Evolutionary conservation across 1,140 invertebrate genomes (phyloP).

Genomic region (Microplitis mediator): DNA sequence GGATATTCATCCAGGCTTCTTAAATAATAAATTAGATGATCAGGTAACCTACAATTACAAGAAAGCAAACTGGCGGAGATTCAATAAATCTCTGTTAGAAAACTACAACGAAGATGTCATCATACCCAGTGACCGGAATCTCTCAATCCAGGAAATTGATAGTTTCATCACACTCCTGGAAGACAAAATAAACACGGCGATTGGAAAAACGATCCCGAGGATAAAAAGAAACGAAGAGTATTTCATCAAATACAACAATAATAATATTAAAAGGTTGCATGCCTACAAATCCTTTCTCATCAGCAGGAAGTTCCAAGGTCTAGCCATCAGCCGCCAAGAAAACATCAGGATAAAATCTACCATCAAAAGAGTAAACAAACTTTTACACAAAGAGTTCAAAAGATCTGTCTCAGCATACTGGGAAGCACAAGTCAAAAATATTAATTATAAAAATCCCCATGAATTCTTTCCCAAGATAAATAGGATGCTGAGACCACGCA

Average conservation of each 20-base stretch:
- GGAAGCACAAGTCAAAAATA: slow-evolving; percentile 1
- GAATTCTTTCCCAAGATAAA: slow-evolving; percentile 21
- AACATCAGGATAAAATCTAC: not conserved
- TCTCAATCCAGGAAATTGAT: slow-evolving; percentile 26
- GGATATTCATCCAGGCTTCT: not conserved
- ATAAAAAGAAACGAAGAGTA: not conserved
- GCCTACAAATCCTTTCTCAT: not conserved
- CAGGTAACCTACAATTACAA: slow-evolving; percentile 17
- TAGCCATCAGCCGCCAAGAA: slow-evolving; percentile 5
- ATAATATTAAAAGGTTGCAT: slow-evolving; percentile 15
- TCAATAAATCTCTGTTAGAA: slow-evolving; percentile 12
- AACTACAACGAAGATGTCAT: not conserved
- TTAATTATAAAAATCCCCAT: slow-evolving; percentile 1
- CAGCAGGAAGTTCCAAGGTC: not conserved
- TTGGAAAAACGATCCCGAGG: not conserved
- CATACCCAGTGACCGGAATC: slow-evolving; percentile 12
- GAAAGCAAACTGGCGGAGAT: slow-evolving; percentile 25
- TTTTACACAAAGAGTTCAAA: slow-evolving; percentile 3
- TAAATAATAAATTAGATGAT: not conserved
- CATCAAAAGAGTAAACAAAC: slow-evolving; percentile 9
- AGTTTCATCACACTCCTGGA: not conserved
- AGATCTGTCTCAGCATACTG: slow-evolving; percentile 8
- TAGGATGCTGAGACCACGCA: not conserved
- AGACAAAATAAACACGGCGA: not conserved
- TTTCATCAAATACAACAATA: too few relatives aligned